A percentile compares a stretch with the other conserved stretches of the same genome.
phyloP scores from a whole-genome alignment of 2,113 vertebrate species.

The Sprattus sprattus region DNA sequence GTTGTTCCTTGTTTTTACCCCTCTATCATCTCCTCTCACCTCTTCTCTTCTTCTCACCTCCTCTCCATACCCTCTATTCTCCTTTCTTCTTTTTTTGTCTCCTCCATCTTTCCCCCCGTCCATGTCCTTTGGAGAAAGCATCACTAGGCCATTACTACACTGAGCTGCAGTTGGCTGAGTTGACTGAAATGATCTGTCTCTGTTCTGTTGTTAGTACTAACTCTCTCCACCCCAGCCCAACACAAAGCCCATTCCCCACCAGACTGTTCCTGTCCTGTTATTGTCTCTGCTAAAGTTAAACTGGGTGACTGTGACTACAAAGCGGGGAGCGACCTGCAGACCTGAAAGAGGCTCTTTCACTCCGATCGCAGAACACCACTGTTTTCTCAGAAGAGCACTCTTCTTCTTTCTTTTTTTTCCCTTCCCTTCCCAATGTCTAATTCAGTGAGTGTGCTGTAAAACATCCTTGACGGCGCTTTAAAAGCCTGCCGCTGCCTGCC shows the following conservation, averaged over 20 bases:
- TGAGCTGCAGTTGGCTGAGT: neutral
- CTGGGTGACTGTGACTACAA: constrained; percentile 27
- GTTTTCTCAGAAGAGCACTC: neutral
- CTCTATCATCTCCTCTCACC: too few species aligned
- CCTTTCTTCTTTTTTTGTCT: neutral
- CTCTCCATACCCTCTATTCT: neutral
- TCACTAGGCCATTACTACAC: neutral
- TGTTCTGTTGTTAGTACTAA: constrained; percentile 31
- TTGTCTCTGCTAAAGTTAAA: constrained; percentile 39
- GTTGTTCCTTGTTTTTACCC: neutral
- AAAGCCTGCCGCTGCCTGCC: neutral
- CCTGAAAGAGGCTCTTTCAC: neutral
- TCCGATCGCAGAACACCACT: neutral
- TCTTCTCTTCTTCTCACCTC: neutral
- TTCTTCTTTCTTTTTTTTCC: neutral
- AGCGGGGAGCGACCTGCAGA: constrained; percentile 13
- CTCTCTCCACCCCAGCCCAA: constrained; percentile 11
- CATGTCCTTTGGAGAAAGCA: neutral
- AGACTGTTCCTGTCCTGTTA: constrained; percentile 39
- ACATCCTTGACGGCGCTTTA: constrained; percentile 26
- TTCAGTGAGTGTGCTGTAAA: constrained; percentile 30
- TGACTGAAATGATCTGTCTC: neutral
- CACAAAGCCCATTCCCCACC: constrained; percentile 40
- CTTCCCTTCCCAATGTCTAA: constrained; percentile 19
- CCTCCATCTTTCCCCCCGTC: constrained; percentile 13